These are phyloP conservation scores for Proisotoma minuta DNA, from an alignment of 2,888 invertebrate genomes.

Conservation along the genomic window DNA sequence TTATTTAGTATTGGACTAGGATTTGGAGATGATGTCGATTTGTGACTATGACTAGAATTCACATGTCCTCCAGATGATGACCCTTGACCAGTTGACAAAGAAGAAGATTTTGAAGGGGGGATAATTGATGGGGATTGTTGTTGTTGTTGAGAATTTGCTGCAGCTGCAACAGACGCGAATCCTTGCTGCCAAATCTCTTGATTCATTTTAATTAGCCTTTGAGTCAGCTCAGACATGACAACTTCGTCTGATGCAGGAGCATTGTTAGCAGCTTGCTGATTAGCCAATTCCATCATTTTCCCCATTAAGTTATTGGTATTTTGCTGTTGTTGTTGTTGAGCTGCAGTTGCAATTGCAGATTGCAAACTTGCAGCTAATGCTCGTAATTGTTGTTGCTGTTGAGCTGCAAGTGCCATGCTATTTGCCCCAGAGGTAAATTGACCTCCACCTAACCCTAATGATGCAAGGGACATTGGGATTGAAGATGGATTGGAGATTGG, in stretches of 20 bases:
- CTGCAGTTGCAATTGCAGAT: conserved; percentile 40
- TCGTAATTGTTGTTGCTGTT: conserved; percentile 44
- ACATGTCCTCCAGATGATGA: conserved; percentile 11
- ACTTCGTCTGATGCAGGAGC: conserved; percentile 39
- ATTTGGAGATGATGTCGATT: conserved; percentile 11
- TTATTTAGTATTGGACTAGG: conserved; percentile 15
- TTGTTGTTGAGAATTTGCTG: conserved; percentile 20
- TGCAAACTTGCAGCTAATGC: conserved; percentile 43
- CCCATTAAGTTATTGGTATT: conserved; percentile 33
- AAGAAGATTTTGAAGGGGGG: conserved; percentile 22
- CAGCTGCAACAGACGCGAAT: conserved; percentile 41
- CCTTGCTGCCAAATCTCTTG: conserved; percentile 48
- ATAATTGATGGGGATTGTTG: neutral
- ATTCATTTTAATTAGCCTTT: conserved; percentile 46
- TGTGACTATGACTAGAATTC: conserved; percentile 6
- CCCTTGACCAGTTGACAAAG: neutral
- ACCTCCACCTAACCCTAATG: conserved; percentile 5
- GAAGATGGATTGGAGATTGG: conserved; percentile 24
- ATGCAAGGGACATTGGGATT: conserved; percentile 28
- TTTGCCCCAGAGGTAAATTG: conserved; percentile 7
- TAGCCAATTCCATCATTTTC: conserved; percentile 43
- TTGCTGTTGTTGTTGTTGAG: conserved; percentile 25
- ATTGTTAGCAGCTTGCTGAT: too few species aligned
- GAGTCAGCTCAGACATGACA: conserved; percentile 46
- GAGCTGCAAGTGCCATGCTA: conserved; percentile 25